Evolutionary conservation across 2,113 vertebrate genomes (phyloP).

Genomic region (Tetraodon nigroviridis): DNA sequence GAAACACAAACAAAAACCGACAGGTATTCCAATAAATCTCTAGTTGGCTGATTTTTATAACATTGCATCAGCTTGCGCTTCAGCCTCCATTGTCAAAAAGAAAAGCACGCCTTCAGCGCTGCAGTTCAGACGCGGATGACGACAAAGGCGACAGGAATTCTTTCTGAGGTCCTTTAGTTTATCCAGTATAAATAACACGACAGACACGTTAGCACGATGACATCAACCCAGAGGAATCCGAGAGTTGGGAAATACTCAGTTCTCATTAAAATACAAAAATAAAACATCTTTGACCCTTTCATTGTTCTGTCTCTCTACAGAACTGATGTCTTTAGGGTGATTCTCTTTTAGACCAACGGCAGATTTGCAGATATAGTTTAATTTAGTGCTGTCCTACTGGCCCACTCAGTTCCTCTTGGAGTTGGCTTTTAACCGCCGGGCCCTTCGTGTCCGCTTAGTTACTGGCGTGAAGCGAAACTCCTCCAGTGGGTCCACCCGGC

Average conservation of each 20-base stretch:
- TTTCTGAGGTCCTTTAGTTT: conserved; percentile 67
- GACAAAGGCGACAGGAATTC: conserved; percentile 48
- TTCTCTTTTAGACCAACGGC: conserved; percentile 53
- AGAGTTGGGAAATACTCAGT: conserved; percentile 69
- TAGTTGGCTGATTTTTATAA: conserved; percentile 68
- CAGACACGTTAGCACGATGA: conserved; percentile 66
- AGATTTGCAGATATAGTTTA: conserved; percentile 42
- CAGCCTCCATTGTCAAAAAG: conserved; percentile 55
- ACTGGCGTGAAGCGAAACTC: conserved; percentile 80
- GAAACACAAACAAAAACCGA: conserved; percentile 68
- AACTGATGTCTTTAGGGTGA: conserved; percentile 55
- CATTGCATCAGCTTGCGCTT: conserved; percentile 54
- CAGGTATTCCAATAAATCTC: conserved; percentile 71
- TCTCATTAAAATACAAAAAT: conserved; percentile 79
- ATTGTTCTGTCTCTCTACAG: conserved; percentile 50
- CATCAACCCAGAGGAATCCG: conserved; percentile 73
- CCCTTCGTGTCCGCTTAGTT: conserved; percentile 79
- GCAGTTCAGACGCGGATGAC: conserved; percentile 60
- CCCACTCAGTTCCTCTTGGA: conserved; percentile 66
- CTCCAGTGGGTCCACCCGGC: conserved; percentile 68
- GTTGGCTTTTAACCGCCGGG: conserved; percentile 74
- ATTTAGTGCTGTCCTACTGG: conserved; percentile 43
- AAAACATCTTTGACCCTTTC: conserved; percentile 73
- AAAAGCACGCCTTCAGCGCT: conserved; percentile 52
- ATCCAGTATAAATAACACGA: conserved; percentile 80